Base-by-base conservation (phyloP, 2,888 invertebrate species). In the Ophion obscuratus region DNA sequence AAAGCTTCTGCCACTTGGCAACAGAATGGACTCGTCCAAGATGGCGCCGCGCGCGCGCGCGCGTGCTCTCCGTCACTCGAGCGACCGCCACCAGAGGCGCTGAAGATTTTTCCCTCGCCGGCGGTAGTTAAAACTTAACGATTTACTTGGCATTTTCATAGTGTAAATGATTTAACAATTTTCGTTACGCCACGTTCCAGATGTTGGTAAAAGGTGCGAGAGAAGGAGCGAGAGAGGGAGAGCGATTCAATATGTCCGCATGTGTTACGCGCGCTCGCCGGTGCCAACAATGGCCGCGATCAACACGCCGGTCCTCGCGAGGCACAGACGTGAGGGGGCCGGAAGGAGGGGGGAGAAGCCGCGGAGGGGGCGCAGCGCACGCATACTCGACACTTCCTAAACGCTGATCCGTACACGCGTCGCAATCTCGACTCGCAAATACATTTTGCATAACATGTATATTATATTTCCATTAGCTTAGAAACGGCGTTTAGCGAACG, bases 11-110 rank as follows among this genome's bases (percentile, higher is more conserved):
- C 84, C 87, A 83, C 85, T 89, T 88, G 88, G 88, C 89, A 89
- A 89, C 88, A 88, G 83, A 90, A 93, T 94, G 93, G 93, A 94
- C 93, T 94, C 93, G 93, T 93, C 93, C 93, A 93, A 93, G 85
- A 93, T 93, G 93, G 93, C 92, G 86, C 40, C 24, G 59, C 40
- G 24, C n/a, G 67, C 76, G 67, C 76, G 66, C 81, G 44, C 27
- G 47, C n/a, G 75, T 59, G n/a, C 66, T 31, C 14, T 17, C 40
- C 36, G 17, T 73, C 53, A 27, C 73, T 85, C 62, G 71, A 61
- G 62, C 7, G 3, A 40, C 73, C 24, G 17, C 24, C 80, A 53
- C 73, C 27, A 80, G 62, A 57, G 79, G 31, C 68, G 80, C 47
- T 2, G 57, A 57, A 44, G 5, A 47, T 20, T 14, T 78, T 17